A percentile compares a stretch with the other conserved stretches of the same genome.
Evolutionary conservation across 2,797 vertebrate species (phyloP).

Genomic region (Brachyrhaphis roseni): DNA sequence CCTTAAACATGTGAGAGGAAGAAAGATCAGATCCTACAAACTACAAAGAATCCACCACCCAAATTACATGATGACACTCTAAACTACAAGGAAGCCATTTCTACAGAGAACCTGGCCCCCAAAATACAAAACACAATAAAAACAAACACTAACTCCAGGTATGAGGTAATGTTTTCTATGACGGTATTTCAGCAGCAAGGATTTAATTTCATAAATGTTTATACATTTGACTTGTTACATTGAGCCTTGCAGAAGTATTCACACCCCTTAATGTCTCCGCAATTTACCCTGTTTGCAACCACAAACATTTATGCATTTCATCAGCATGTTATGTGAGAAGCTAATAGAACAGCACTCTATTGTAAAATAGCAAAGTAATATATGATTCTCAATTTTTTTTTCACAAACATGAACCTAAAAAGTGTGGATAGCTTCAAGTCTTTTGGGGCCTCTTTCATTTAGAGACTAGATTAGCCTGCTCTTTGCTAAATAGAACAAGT

Average conservation of each 20-base stretch:
- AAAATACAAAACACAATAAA: constrained; percentile 11
- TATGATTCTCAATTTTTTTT: background rate
- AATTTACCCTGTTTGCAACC: background rate
- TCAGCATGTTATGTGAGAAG: background rate
- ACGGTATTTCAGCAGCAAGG: background rate
- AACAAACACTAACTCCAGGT: constrained; percentile 30
- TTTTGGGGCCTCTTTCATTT: background rate
- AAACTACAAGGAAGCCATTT: constrained; percentile 32
- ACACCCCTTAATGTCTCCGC: background rate
- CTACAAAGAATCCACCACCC: constrained; percentile 50
- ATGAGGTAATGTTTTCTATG: constrained; percentile 59
- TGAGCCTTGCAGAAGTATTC: background rate
- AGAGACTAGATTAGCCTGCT: background rate
- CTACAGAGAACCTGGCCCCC: constrained; percentile 19
- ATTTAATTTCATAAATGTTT: constrained; percentile 7
- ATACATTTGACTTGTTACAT: background rate
- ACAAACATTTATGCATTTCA: background rate
- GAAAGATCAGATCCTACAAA: constrained; percentile 17
- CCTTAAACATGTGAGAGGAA: constrained; percentile 21
- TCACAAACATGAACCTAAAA: background rate
- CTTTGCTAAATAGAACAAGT: background rate
- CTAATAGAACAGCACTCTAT: background rate
- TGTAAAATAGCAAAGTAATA: background rate
- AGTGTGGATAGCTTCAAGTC: background rate
- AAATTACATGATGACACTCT: constrained; percentile 36